Evolutionary conservation across 2,797 vertebrate species (phyloP), one percentile per base, ranked within the genome.

Genomic region (Myotis vivesi): DNA sequence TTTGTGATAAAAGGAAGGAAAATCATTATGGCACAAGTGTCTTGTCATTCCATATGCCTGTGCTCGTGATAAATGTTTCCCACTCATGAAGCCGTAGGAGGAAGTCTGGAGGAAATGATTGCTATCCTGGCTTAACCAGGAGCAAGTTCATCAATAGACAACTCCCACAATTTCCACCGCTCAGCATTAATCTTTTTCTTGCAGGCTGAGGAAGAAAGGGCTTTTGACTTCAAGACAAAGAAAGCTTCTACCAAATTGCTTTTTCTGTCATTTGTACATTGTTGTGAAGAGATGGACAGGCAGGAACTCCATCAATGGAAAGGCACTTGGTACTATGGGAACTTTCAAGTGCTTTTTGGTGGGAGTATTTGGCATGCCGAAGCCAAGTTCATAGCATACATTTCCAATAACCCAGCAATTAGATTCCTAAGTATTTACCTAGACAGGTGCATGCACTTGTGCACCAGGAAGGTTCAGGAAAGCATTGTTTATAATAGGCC

Each of bases 1-100:
- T 87, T 90, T 76, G 80, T 80, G 94, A 97, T 97, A 95, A 98
- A 95, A 95, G 82, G 95, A 98, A 97, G 62, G 97, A 83, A 98
- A 98, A 98, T 98, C 97, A 96, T 97, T 97, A 69, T 55, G 53
- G 82, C 94, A 96, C 73, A 91, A 97, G 81, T 20, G 38, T 84
- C 96, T 97, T 97, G 88, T 98, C 96, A 87, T 92, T 91, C 83
- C 81, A 49, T 51, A 38, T 72, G 95, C 94, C 73, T 75, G 85
- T 94, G 71, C 0, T 13, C 55, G 72, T 98, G 97, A 98, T 97
- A 89, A 96, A 98, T 98, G 91, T 3, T 81, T 59, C 90, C 71
- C 86, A 69, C 66, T 87, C 94, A 92, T 53, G 57, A 84, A 97
- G 92, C 92, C n/a, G 49, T 97, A 51, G 64, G 92, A 83, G 66